Conservation (phyloP, 2,888 invertebrate species). For the Neoascia interrupta region DNA sequence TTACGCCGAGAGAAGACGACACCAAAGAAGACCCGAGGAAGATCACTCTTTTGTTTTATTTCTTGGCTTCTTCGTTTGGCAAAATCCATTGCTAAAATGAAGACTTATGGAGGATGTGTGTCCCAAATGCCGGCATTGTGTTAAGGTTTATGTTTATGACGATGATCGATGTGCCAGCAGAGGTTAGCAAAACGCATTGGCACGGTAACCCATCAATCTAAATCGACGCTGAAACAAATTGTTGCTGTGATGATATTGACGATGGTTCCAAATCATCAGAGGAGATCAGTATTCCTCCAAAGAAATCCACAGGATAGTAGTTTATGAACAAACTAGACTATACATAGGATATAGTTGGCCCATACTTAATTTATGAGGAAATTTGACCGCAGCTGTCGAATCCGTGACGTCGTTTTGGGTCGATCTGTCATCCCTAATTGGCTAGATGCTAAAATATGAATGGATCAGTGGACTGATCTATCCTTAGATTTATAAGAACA, state of each 20-base stretch:
- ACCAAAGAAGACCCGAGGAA: neutral
- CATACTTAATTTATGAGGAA: too few species aligned
- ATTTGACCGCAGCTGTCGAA: too few species aligned
- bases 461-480: too few species aligned
- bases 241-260: too few species aligned
- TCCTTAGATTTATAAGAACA: too few species aligned
- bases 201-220: constrained; percentile 62
- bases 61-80: neutral
- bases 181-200: constrained; percentile 56
- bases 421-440: too few species aligned
- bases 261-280: neutral
- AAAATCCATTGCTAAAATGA: constrained; percentile 15
- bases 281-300: neutral
- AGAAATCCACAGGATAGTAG: neutral
- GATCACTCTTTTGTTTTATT: constrained; percentile 4
- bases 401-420: too few species aligned
- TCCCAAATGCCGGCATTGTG: constrained; percentile 71
- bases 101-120: constrained; percentile 71
- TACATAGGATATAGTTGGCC: too few species aligned
- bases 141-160: constrained; percentile 57
- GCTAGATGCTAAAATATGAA: too few species aligned
- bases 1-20: too few species aligned
- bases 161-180: constrained; percentile 55
- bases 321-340: too few species aligned
- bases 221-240: constrained; percentile 15